A percentile compares a stretch with the other conserved stretches of the same genome.
These are phyloP conservation scores for Colletes latitarsis DNA, from an alignment of 1,140 invertebrate genomes.

Conservation along the genomic window DNA sequence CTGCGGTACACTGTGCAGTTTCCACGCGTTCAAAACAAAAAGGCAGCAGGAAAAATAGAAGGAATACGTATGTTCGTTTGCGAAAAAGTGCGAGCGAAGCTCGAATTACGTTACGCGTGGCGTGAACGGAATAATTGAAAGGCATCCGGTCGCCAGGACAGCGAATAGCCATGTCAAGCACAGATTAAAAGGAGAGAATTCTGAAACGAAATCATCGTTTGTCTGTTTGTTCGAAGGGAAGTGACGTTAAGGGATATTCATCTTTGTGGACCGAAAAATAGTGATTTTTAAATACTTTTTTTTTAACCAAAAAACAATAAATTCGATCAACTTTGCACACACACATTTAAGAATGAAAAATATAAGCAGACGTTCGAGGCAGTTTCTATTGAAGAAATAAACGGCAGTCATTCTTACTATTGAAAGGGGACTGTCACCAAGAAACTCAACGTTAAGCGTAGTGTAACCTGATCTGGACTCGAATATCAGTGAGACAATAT, in stretches of 20 bases:
- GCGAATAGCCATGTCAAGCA: constrained; percentile 65
- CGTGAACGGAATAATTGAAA: constrained; percentile 70
- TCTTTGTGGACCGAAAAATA: no score
- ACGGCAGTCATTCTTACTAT: no score
- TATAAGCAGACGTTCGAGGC: no score
- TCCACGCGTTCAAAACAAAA: constrained; percentile 37
- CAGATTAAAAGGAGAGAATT: constrained; percentile 66
- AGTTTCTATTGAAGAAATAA: no score
- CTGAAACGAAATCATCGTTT: constrained; percentile 19
- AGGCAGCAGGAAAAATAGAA: constrained; percentile 38
- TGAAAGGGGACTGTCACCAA: no score
- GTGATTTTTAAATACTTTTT: no score
- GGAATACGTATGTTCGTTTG: constrained; percentile 27
- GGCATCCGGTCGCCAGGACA: constrained; percentile 61
- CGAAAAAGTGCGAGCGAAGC: constrained; percentile 40
- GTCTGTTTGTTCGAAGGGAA: constrained; percentile 41
- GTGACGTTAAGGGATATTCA: constrained; percentile 41
- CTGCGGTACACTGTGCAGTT: constrained; percentile 52
- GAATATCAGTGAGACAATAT: no score
- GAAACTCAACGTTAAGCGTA: no score
- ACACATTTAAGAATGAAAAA: no score
- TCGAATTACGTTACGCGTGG: constrained; percentile 61
- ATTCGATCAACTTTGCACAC: not conserved
- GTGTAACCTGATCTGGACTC: no score
- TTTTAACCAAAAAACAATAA: not conserved